Percentiles rank a stretch among this genome's conserved stretches.
Evolutionary conservation across 2,888 invertebrate genomes (phyloP).

Genomic region (Drosophila stalkeri): DNA sequence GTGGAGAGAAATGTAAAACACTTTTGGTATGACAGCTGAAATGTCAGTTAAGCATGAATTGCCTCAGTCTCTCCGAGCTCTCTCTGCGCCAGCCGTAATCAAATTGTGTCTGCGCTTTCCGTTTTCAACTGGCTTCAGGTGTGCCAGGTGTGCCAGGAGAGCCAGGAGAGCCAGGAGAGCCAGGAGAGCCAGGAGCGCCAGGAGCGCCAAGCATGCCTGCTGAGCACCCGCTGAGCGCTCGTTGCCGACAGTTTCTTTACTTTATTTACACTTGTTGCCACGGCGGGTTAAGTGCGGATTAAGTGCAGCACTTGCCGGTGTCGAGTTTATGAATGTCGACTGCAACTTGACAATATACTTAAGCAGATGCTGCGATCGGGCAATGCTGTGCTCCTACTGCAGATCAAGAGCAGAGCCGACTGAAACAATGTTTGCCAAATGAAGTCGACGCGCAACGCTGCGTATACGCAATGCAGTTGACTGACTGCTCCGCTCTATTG

Average conservation of each 20-base stretch:
- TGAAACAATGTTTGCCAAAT: constrained; percentile 14
- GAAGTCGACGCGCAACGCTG: constrained; percentile 27
- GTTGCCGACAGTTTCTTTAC: constrained; percentile 18
- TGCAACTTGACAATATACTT: neutral
- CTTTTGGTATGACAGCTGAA: constrained; percentile 81
- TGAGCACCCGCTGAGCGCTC: constrained; percentile 5
- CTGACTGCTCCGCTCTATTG: constrained; percentile 41
- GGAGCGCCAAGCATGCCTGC: neutral
- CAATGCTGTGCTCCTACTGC: neutral
- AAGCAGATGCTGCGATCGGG: neutral
- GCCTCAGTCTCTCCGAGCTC: constrained; percentile 10
- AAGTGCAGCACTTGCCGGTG: constrained; percentile 34
- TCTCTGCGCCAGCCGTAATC: constrained; percentile 37
- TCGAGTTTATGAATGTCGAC: constrained; percentile 27
- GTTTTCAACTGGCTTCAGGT: constrained; percentile 3
- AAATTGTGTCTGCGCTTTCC: constrained; percentile 38
- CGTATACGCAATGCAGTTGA: constrained; percentile 60
- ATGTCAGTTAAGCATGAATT: constrained; percentile 78
- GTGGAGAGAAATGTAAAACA: constrained; percentile 73
- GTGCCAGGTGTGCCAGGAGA: neutral
- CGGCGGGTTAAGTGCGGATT: constrained; percentile 51
- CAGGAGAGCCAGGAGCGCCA: neutral
- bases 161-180: neutral
- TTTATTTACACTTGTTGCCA: constrained; percentile 27
- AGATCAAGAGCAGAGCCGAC: constrained; percentile 16